phyloP scores from a whole-genome alignment of 2,113 vertebrate genomes.

The Muntiacus muntjak region DNA sequence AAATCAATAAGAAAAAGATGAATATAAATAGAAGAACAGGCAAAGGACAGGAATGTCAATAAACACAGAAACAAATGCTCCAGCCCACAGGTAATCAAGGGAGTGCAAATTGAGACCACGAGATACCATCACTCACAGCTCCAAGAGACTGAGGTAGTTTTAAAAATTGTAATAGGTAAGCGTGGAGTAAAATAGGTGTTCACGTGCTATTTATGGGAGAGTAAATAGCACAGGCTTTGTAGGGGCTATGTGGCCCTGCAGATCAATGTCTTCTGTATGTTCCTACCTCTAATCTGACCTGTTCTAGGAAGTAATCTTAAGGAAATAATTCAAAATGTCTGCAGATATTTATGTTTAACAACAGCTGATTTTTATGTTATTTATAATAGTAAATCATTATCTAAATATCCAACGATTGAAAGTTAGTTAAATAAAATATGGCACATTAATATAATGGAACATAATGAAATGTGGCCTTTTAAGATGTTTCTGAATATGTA shows the following conservation, averaged over 20 bases:
- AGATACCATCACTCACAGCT: neutral
- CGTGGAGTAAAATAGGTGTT: neutral
- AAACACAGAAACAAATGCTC: slow-evolving; percentile 50
- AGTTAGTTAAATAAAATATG: slow-evolving; percentile 44
- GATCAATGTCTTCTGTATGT: neutral
- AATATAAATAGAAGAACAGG: slow-evolving; percentile 62
- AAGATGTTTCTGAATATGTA: slow-evolving; percentile 34
- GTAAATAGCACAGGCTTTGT: neutral
- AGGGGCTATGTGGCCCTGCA: neutral
- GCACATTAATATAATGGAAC: neutral
- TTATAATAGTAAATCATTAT: slow-evolving; percentile 9
- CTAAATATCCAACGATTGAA: neutral
- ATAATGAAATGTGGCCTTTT: slow-evolving; percentile 42
- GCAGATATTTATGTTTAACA: neutral
- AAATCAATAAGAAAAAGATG: slow-evolving; percentile 66
- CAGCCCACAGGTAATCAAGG: slow-evolving; percentile 41
- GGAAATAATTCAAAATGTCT: neutral
- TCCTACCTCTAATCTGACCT: neutral
- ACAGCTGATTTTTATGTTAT: neutral
- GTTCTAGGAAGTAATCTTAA: neutral
- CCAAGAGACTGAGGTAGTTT: neutral
- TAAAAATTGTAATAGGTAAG: neutral
- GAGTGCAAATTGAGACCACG: neutral
- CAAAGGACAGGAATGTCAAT: slow-evolving; percentile 59
- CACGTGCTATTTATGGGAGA: neutral